Evolutionary conservation across 2,888 invertebrate species (phyloP).

Genomic region (Seira musarum): DNA sequence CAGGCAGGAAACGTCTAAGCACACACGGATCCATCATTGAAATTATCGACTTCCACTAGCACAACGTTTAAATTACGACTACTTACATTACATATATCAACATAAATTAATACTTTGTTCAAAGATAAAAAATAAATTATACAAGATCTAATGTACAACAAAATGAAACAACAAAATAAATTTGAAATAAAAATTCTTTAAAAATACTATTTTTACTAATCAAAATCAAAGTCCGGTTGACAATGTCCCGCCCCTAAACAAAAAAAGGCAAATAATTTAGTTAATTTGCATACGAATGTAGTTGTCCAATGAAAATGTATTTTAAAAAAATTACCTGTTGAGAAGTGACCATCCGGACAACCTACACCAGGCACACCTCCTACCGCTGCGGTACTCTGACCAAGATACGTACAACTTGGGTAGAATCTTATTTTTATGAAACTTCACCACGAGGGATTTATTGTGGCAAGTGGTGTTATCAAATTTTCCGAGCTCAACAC

Average conservation of each 20-base stretch:
- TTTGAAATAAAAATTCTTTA: neutral
- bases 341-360: conserved; percentile 37
- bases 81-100: too few relatives aligned
- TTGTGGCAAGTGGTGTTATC: conserved; percentile 37
- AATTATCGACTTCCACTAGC: too few relatives aligned
- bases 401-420: neutral
- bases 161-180: neutral
- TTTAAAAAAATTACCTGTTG: too few relatives aligned
- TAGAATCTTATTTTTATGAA: conserved; percentile 19
- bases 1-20: too few relatives aligned
- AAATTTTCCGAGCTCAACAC: conserved; percentile 41
- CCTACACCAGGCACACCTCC: conserved; percentile 33
- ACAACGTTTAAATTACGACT: too few relatives aligned
- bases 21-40: too few relatives aligned
- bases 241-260: conserved; percentile 28
- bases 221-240: conserved; percentile 55
- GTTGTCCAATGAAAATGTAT: too few relatives aligned
- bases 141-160: too few relatives aligned
- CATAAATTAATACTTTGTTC: too few relatives aligned
- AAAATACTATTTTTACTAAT: conserved; percentile 17
- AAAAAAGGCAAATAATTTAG: neutral
- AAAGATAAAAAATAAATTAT: too few relatives aligned
- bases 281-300: too few relatives aligned
- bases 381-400: conserved; percentile 5
- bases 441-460: conserved; percentile 22